A percentile compares a stretch with the other conserved stretches of the same genome.
phyloP scores from a whole-genome alignment of 2,113 vertebrate species.

The Xiphias gladius region DNA sequence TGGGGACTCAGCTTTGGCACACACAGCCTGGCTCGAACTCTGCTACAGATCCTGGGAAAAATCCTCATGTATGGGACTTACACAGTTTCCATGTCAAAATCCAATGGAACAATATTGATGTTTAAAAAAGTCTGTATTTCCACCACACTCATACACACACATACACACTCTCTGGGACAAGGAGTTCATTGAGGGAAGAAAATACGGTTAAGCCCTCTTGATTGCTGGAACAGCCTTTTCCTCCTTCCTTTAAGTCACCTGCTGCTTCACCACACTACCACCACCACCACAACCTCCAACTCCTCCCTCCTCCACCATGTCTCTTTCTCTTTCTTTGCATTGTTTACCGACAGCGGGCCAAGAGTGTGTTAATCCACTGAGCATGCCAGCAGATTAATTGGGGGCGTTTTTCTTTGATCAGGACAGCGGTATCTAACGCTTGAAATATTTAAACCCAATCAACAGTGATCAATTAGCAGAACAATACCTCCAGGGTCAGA shows the following conservation, averaged over 20 bases:
- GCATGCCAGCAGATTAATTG: conserved; percentile 87
- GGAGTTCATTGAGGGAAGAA: conserved; percentile 68
- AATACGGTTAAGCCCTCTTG: conserved; percentile 61
- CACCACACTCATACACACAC: conserved; percentile 5
- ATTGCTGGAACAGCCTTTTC: conserved; percentile 58
- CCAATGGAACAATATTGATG: conserved; percentile 65
- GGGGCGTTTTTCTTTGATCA: conserved; percentile 88
- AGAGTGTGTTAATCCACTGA: conserved; percentile 91
- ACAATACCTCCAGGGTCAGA: conserved; percentile 75
- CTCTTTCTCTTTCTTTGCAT: conserved; percentile 73
- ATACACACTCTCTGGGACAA: conserved; percentile 47
- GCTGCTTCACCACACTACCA: conserved; percentile 31
- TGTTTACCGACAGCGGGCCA: conserved; percentile 86
- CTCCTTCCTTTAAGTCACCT: conserved; percentile 64
- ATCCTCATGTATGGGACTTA: conserved; percentile 54
- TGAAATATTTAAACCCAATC: conserved; percentile 84
- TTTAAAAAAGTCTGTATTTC: conserved; percentile 52
- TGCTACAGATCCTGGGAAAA: conserved; percentile 59
- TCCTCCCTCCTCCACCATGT: conserved; percentile 14
- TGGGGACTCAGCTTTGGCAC: conserved; percentile 41
- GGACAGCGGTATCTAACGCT: conserved; percentile 72
- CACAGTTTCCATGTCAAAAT: conserved; percentile 67
- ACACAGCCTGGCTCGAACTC: conserved; percentile 22
- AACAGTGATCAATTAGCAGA: conserved; percentile 87
- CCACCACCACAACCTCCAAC: neutral